A percentile compares a stretch with the other conserved stretches of the same genome.
Evolutionary conservation across 2,888 invertebrate species (phyloP).

Genomic region (Sinodicranocentrus sp.): DNA sequence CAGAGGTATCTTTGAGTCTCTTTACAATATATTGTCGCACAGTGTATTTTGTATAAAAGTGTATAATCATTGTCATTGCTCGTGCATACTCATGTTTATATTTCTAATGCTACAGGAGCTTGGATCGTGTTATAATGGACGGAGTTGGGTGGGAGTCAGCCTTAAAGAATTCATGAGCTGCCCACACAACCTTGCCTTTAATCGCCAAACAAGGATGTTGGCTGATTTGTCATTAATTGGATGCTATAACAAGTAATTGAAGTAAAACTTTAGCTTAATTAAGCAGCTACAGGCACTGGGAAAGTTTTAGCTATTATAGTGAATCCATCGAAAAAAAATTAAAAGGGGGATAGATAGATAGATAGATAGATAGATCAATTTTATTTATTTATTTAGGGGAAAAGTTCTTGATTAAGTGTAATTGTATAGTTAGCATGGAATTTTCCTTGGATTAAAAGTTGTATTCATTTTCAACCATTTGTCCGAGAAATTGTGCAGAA

Average conservation of each 20-base stretch:
- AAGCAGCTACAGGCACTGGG: too few species aligned
- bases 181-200: conserved; percentile 95
- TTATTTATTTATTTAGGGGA: too few species aligned
- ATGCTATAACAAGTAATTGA: conserved; percentile 87
- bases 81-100: conserved; percentile 15
- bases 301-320: too few species aligned
- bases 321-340: too few species aligned
- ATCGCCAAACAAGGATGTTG: conserved; percentile 98
- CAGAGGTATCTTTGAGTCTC: conserved; percentile 78
- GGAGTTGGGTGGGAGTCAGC: conserved; percentile 93
- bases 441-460: too few species aligned
- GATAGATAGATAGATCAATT: conserved; percentile 14
- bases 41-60: not conserved
- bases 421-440: too few species aligned
- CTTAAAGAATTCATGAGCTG: conserved; percentile 95
- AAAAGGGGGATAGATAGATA: too few species aligned
- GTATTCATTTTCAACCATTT: too few species aligned
- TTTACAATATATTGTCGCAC: not conserved
- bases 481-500: too few species aligned
- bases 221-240: conserved; percentile 96
- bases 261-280: too few species aligned
- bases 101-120: conserved; percentile 82
- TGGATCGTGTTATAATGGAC: conserved; percentile 88
- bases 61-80: too few species aligned
- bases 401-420: too few species aligned